phyloP scores from a whole-genome alignment of 2,888 invertebrate genomes.

The Alentia gelatinosa region DNA sequence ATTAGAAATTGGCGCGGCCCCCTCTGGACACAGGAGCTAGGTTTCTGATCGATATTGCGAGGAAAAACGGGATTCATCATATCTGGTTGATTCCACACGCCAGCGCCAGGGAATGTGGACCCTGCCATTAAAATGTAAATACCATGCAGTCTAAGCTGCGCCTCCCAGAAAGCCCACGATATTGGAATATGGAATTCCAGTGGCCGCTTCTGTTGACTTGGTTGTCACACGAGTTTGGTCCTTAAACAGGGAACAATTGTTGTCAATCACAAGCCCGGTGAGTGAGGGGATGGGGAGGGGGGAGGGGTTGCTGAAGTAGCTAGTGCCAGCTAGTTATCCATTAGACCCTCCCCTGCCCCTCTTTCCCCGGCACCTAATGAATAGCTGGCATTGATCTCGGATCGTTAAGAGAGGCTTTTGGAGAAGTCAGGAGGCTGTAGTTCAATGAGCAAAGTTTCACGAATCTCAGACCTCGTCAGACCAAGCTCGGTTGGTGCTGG shows the following conservation, averaged over 20 bases:
- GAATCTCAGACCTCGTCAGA: too few relatives aligned
- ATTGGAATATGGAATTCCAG: slow-evolving; percentile 11
- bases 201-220: neutral
- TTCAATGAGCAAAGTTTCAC: too few relatives aligned
- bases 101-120: neutral
- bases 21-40: neutral
- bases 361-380: too few relatives aligned
- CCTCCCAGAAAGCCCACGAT: neutral
- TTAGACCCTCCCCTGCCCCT: too few relatives aligned
- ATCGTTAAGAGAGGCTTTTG: too few relatives aligned
- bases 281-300: too few relatives aligned
- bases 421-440: too few relatives aligned
- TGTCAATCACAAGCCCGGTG: too few relatives aligned
- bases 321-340: too few relatives aligned
- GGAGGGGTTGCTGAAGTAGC: too few relatives aligned
- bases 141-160: neutral
- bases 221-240: neutral
- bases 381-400: too few relatives aligned
- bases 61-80: neutral
- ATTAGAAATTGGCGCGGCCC: neutral
- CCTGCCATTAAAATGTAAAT: neutral
- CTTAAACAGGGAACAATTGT: neutral
- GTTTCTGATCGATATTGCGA: neutral
- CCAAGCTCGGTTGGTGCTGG: too few relatives aligned
- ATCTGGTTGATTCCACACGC: neutral